phyloP scores from a whole-genome alignment of 2,113 vertebrate genomes.

The Asarcornis scutulata region DNA sequence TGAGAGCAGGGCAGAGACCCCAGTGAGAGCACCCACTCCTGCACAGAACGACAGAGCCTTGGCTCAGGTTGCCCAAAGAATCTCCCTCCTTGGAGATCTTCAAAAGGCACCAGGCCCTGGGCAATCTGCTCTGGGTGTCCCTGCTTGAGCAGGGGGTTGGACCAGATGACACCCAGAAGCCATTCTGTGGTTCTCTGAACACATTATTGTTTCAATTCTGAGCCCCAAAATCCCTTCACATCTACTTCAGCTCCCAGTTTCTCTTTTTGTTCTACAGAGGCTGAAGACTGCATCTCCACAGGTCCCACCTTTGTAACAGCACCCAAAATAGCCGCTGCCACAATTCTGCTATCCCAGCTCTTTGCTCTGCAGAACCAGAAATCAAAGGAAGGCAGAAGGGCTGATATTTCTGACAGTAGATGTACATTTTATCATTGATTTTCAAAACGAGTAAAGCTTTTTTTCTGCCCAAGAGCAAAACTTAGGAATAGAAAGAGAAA shows the following conservation, averaged over 20 bases:
- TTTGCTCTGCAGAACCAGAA: neutral
- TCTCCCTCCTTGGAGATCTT: no score
- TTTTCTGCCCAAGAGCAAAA: neutral
- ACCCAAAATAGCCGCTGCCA: fast-evolving
- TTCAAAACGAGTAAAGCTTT: neutral
- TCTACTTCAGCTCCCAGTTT: neutral
- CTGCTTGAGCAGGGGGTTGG: no score
- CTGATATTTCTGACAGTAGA: neutral
- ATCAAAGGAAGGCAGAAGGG: neutral
- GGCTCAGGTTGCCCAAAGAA: no score
- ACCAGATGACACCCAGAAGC: no score
- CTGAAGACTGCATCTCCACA: neutral
- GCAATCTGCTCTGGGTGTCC: no score
- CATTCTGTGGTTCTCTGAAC: neutral
- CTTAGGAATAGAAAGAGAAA: neutral
- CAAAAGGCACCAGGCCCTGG: no score
- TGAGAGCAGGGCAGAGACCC: neutral
- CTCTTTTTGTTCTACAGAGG: neutral
- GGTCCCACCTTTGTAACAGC: neutral
- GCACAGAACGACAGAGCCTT: no score
- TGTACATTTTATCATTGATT: neutral
- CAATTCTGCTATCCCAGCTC: neutral
- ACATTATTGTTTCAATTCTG: fast-evolving
- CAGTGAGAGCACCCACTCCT: neutral
- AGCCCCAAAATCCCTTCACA: neutral